These are phyloP conservation scores for Sicus ferrugineus DNA, from an alignment of 2,888 invertebrate species.

Conservation along the genomic window DNA sequence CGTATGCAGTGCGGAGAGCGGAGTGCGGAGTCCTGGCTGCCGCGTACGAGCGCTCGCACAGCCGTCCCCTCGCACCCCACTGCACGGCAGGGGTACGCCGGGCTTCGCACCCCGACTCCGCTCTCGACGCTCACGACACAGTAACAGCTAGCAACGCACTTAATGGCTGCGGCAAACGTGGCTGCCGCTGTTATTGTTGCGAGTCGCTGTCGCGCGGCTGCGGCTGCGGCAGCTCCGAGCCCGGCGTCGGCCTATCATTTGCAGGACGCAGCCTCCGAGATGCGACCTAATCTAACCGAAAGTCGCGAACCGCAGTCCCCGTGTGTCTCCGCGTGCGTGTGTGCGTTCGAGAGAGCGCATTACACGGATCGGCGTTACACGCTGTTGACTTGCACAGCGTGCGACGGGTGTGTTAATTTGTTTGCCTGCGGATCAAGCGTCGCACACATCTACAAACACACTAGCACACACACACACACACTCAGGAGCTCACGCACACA, in stretches of 20 bases:
- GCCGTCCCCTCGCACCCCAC: constrained; percentile 43
- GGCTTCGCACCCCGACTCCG: constrained; percentile 57
- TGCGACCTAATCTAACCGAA: constrained; percentile 63
- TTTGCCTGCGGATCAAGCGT: constrained; percentile 19
- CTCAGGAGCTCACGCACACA: too few species aligned
- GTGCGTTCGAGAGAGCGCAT: constrained; percentile 37
- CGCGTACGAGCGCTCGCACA: constrained; percentile 48
- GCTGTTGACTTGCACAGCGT: constrained; percentile 54
- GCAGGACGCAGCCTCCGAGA: constrained; percentile 37
- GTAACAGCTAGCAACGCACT: constrained; percentile 21
- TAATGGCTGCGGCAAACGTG: constrained; percentile 47
- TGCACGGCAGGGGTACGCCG: constrained; percentile 29
- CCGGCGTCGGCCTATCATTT: constrained; percentile 27
- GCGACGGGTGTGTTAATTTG: constrained; percentile 34
- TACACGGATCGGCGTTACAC: constrained; percentile 56
- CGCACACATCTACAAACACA: too few species aligned
- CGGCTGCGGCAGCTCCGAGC: constrained; percentile 37
- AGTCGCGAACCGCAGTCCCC: constrained; percentile 52
- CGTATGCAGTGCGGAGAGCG: too few species aligned
- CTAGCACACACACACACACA: constrained; percentile 7
- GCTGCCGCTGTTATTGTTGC: constrained; percentile 46
- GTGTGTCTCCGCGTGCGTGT: constrained; percentile 44
- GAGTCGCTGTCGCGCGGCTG: constrained; percentile 52
- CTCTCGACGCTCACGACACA: constrained; percentile 15
- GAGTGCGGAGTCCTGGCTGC: constrained; percentile 52